Base-by-base conservation (phyloP, 1,140 invertebrate genomes). In the Hesperophylax magnus region DNA sequence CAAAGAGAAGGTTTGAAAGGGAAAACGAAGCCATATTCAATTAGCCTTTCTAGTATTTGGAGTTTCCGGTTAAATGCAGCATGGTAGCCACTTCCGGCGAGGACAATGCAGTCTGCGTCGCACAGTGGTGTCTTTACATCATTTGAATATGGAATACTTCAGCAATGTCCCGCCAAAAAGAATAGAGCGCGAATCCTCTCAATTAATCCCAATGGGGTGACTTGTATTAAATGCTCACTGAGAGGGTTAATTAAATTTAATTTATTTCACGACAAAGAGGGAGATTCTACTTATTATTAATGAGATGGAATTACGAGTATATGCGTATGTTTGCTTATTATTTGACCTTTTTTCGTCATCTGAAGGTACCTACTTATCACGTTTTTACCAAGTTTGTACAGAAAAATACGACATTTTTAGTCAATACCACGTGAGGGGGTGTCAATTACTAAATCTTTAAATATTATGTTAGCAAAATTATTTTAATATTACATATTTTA, bases 1-100 rank as follows among this genome's bases (percentile, higher is more conserved):
- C 63, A 27, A 63, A 24, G 63, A 34, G 63, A 27, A 0, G 9
- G 27, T 65, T 65, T 65, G 22, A 31, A 27, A 11, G 22, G 54
- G 20, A 39, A 77, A 61, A 71, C 71, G 56, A 78, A 54, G 39
- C 56, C 9, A 79, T 82, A 82, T 82, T 82, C 54, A 82, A 82
- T 82, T 82, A 82, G 71, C 69, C 71, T 61, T 75, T 53, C 15
- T 27, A 72, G 31, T 76, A n/a, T 27, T 47, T 34, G 71, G 81
- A 60, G 63, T 58, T 79, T 74, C 65, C 54, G 54, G 67, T 69
- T 24, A 22, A 39, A 20, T 81, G 65, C 80, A 58, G 67, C 27
- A 54, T 22, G 60, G 75, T 61, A 77, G 18, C 53, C 75, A 72
- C 60, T 78, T 81, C 80, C 80, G 75, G 22, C 31, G 60, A 60